These are phyloP conservation scores for Drosophila eohydei DNA, from an alignment of 2,888 invertebrate species.

Conservation along the genomic window DNA sequence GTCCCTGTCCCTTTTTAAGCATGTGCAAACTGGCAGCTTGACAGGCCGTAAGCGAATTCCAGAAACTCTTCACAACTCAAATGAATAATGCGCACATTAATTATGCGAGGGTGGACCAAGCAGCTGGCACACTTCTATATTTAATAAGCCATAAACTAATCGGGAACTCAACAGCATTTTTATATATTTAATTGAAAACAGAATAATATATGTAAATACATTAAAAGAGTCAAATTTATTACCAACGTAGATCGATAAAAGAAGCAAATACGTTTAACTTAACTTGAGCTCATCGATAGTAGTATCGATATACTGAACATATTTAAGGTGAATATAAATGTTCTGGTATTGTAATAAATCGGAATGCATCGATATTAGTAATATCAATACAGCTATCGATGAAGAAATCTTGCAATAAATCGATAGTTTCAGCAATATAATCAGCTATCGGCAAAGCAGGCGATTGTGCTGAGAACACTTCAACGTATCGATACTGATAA, in stretches of 20 bases:
- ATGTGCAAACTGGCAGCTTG: constrained; percentile 15
- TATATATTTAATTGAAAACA: background rate
- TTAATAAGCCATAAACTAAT: constrained; percentile 2
- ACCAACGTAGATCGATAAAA: background rate
- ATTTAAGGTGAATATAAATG: background rate
- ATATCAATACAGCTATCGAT: background rate
- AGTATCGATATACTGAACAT: background rate
- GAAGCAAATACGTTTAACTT: background rate
- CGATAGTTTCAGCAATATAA: background rate
- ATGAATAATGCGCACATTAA: constrained; percentile 47
- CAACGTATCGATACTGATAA: background rate
- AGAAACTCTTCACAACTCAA: constrained; percentile 19
- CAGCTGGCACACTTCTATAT: background rate
- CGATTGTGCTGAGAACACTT: background rate
- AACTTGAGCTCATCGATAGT: background rate
- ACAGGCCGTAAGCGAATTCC: constrained; percentile 17
- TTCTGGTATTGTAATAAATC: background rate
- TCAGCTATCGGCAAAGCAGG: background rate
- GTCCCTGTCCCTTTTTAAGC: background rate
- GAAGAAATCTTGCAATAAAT: background rate
- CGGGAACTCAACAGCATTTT: background rate
- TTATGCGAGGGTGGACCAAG: constrained; percentile 15
- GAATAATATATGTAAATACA: background rate
- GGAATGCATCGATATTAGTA: background rate
- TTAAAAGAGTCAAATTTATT: background rate